phyloP scores from a whole-genome alignment of 2,888 invertebrate genomes.

The Alcis repandata region DNA sequence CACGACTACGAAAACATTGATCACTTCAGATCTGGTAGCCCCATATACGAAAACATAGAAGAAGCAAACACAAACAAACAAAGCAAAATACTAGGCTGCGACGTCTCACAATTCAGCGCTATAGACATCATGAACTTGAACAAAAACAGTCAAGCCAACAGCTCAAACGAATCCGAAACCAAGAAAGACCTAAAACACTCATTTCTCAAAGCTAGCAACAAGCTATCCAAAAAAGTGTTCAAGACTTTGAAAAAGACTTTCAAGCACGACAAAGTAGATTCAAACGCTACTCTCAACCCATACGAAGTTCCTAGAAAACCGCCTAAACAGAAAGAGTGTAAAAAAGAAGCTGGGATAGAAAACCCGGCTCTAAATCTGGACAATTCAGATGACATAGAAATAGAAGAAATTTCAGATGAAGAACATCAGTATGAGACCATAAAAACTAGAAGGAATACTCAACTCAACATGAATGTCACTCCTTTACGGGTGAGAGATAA shows the following conservation, averaged over 20 bases:
- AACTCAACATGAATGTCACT: conserved; percentile 78
- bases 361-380: conserved; percentile 79
- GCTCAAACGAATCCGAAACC: conserved; percentile 73
- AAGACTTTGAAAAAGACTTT: conserved; percentile 80
- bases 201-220: conserved; percentile 75
- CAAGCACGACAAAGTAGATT: conserved; percentile 72
- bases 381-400: conserved; percentile 81
- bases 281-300: conserved; percentile 71
- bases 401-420: conserved; percentile 71
- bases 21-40: conserved; percentile 71
- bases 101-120: conserved; percentile 79
- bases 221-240: conserved; percentile 78
- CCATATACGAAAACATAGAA: conserved; percentile 75
- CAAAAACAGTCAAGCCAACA: conserved; percentile 59
- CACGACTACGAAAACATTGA: conserved; percentile 80
- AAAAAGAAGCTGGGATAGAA: conserved; percentile 76
- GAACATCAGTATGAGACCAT: conserved; percentile 80
- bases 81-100: conserved; percentile 80
- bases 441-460: conserved; percentile 77
- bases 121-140: conserved; percentile 80
- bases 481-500: conserved; percentile 68
- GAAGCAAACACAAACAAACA: conserved; percentile 74
- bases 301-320: conserved; percentile 80
- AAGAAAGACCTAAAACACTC: conserved; percentile 71
- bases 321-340: conserved; percentile 64